These are phyloP conservation scores for Drosophila pruinosa DNA, from an alignment of 1,140 invertebrate species.

Conservation along the genomic window DNA sequence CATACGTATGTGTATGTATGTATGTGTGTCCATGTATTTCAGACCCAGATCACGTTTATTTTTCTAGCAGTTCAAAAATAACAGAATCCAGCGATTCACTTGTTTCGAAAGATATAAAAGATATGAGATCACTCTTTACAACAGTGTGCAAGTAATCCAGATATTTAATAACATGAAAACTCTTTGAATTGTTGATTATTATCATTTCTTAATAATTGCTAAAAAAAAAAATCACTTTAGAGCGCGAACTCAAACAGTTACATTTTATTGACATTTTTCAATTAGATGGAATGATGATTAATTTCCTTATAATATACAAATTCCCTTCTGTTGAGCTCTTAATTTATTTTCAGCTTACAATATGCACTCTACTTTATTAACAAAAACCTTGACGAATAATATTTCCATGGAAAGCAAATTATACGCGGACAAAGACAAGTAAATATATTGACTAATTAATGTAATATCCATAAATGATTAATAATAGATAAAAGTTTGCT, in stretches of 20 bases:
- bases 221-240: background rate
- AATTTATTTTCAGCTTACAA: constrained; percentile 1
- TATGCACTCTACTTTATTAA: constrained; percentile 16
- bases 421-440: constrained; percentile 20
- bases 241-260: too few species aligned
- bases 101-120: background rate
- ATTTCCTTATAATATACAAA: too few species aligned
- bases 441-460: constrained; percentile 1
- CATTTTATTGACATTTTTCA: too few species aligned
- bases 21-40: background rate
- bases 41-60: background rate
- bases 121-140: background rate
- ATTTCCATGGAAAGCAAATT: constrained; percentile 14
- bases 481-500: too few species aligned
- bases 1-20: background rate
- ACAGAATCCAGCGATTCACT: background rate
- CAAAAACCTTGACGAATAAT: background rate
- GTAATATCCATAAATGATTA: background rate
- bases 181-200: too few species aligned
- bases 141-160: background rate
- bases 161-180: too few species aligned
- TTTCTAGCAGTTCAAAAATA: background rate
- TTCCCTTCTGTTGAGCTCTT: background rate
- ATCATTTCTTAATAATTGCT: too few species aligned
- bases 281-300: too few species aligned